These are phyloP conservation scores for Macrosoma leucophasiata DNA, from an alignment of 2,888 invertebrate genomes.

Conservation along the genomic window DNA sequence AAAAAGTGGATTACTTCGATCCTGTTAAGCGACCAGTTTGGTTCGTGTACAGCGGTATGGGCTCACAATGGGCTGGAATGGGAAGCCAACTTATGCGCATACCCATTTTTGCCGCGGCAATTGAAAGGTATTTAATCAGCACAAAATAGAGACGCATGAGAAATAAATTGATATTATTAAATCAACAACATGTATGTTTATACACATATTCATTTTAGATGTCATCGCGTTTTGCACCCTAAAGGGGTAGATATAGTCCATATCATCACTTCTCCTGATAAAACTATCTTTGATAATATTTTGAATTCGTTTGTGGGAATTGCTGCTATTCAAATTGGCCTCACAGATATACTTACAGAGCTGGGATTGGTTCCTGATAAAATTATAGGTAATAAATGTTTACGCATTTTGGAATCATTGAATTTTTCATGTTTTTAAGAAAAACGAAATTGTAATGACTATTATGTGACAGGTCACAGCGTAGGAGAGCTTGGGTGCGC, in stretches of 20 bases:
- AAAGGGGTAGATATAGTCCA: slow-evolving; percentile 80
- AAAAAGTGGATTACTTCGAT: slow-evolving; percentile 41
- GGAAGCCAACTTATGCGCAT: slow-evolving; percentile 78
- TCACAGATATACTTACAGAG: slow-evolving; percentile 58
- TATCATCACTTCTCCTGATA: slow-evolving; percentile 79
- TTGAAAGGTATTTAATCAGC: slow-evolving; percentile 48
- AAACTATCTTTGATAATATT: slow-evolving; percentile 72
- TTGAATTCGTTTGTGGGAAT: slow-evolving; percentile 86
- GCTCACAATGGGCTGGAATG: slow-evolving; percentile 83
- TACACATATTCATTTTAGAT: slow-evolving; percentile 47
- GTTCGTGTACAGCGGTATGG: slow-evolving; percentile 85
- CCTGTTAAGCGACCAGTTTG: slow-evolving; percentile 71
- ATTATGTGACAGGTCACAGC: slow-evolving; percentile 82
- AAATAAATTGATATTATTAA: too few species aligned
- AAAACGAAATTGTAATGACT: neutral
- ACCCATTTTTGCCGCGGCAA: slow-evolving; percentile 75
- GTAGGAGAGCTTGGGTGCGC: slow-evolving; percentile 96
- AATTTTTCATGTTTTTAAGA: neutral
- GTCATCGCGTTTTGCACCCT: slow-evolving; percentile 73
- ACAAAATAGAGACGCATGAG: neutral
- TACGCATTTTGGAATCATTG: neutral
- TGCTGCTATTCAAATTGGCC: slow-evolving; percentile 79
- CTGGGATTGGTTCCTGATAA: slow-evolving; percentile 81
- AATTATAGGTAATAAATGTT: slow-evolving; percentile 78
- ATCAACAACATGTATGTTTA: neutral